Evolutionary conservation across 2,888 invertebrate genomes (phyloP), one percentile per base, ranked within the genome.

Genomic region (Pycnomerus fuliginosus): DNA sequence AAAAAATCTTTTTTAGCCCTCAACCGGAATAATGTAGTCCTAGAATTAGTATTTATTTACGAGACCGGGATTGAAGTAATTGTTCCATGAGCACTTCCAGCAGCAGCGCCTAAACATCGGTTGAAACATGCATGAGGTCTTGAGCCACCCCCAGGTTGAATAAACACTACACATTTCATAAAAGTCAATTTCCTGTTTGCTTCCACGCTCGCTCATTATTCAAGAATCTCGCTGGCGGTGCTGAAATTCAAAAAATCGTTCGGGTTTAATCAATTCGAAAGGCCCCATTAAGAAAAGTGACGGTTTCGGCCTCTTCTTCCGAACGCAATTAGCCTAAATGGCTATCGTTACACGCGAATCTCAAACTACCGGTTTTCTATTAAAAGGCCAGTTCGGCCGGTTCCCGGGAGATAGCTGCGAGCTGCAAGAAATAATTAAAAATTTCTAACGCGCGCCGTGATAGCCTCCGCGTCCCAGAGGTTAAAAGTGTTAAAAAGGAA

Each of bases 281-380:
- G 12, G 12, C 28, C 28, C 33, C 12, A 25, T 25, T 23, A 34
- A 24, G 10, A 34, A 40, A 32, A 40, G 33, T 13, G 33, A 1
- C 20, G 20, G 5, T 20, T 8, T 50, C 45, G 39, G 47, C 50
- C 38, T 32, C 37, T 56, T 54, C 56, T 56, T 58, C 55, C 55
- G 58, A 61, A 60, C 50, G 59, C 62, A 64, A 66, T 66, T 66
- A 66, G 61, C 56, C 50, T 56, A 61, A 65, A 65, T 61, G 61
- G 61, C 56, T 54, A 60, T 58, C 60, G 60, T 66, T 64, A 64
- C 64, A 64, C 63, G 62, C 62, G 62, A 62, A 59, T 64, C 60
- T 58, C 55, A 59, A 64, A 63, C 62, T 59, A 61, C 60, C 57
- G n/a, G 52, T 61, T 60, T 65, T 64, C 66, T 64, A 66, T 65